phyloP scores from a whole-genome alignment of 92 coral and sea anemone genomes.

The Paramuricea clavata region DNA sequence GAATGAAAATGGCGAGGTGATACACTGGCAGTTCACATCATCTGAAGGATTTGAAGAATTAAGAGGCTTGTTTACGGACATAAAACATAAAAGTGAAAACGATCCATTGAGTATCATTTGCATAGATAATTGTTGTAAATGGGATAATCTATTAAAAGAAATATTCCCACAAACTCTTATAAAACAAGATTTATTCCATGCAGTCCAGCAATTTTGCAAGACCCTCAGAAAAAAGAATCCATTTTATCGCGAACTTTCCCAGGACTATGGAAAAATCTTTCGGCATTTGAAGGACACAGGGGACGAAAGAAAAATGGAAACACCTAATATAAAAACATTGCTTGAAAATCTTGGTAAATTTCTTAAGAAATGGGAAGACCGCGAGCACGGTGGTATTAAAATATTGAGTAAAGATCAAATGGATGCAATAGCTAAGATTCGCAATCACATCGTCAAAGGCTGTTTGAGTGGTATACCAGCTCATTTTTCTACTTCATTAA shows the following conservation, averaged over 20 bases:
- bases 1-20: slow-evolving; percentile 6
- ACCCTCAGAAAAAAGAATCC: not conserved
- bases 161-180: not conserved
- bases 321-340: not conserved
- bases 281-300: not conserved
- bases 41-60: slow-evolving; percentile 16
- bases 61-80: not conserved
- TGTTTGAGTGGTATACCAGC: slow-evolving; percentile 40
- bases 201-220: not conserved
- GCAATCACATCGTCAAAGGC: slow-evolving; percentile 31
- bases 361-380: not conserved
- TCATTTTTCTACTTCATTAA: slow-evolving; percentile 14
- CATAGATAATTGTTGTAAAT: not conserved
- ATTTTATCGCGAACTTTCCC: not conserved
- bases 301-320: not conserved
- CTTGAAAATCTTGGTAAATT: not conserved
- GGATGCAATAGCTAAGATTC: slow-evolving; percentile 9
- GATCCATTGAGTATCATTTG: not conserved
- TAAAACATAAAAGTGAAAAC: too few species aligned
- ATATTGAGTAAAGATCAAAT: not conserved
- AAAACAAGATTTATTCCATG: slow-evolving; percentile 13
- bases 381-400: not conserved
- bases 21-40: slow-evolving; percentile 18
- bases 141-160: not conserved
- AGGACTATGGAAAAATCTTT: not conserved